Conservation (phyloP, 2,113 vertebrate genomes). For the Rattus rattus region DNA sequence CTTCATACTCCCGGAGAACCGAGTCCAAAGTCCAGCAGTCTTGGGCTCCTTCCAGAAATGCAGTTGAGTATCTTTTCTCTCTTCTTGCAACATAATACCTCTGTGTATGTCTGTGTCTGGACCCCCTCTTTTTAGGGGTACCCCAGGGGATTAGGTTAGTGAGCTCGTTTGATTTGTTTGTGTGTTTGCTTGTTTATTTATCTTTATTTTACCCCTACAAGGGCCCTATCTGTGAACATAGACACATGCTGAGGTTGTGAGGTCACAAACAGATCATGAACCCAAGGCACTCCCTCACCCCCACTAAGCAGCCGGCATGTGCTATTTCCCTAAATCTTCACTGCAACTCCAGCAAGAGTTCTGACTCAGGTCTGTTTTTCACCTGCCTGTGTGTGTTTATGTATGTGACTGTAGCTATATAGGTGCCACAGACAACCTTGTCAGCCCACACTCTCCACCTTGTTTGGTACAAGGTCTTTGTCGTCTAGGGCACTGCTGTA, state of each 20-base stretch:
- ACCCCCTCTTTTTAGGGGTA: no score
- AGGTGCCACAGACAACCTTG: not conserved
- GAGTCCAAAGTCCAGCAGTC: rapidly evolving
- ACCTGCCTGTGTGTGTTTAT: no score
- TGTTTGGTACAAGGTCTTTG: not conserved
- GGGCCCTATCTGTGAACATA: not conserved
- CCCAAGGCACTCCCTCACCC: not conserved
- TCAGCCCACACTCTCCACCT: not conserved
- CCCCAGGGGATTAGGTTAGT: rapidly evolving
- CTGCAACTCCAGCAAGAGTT: not conserved
- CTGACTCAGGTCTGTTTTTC: not conserved
- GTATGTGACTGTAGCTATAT: no score
- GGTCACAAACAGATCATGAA: not conserved
- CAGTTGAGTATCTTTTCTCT: not conserved
- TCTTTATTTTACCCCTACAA: not conserved
- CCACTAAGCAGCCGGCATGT: not conserved
- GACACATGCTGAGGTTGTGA: not conserved
- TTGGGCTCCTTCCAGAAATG: not conserved
- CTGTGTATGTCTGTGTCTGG: rapidly evolving
- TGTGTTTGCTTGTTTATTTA: not conserved
- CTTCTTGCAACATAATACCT: rapidly evolving
- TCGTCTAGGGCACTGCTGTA: not conserved
- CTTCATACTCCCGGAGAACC: rapidly evolving
- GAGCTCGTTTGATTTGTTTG: no score
- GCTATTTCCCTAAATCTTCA: not conserved